A percentile compares a stretch with the other conserved stretches of the same genome.
Evolutionary conservation across 37 sponge, comb jelly and placozoan genomes (phyloP).

Genomic region (Cliona cf. orientalis): DNA sequence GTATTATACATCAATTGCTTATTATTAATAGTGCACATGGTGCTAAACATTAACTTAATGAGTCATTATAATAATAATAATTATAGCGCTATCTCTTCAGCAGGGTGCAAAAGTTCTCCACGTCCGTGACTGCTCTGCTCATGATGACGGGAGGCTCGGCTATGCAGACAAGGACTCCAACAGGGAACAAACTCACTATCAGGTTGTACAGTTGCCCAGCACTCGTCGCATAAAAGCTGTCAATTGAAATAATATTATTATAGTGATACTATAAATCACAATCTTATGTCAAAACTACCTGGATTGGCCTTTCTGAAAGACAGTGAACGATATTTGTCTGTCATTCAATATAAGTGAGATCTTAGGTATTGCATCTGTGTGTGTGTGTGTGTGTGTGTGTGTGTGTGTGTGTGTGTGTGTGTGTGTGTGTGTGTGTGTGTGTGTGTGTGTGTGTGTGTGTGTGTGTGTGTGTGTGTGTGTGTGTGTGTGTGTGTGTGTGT

Average conservation of each 20-base stretch:
- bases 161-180: slow-evolving; percentile 64
- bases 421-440: too few species aligned
- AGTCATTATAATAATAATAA: too few species aligned
- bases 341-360: neutral
- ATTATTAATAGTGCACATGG: too few species aligned
- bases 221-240: slow-evolving; percentile 68
- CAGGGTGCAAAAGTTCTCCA: slow-evolving; percentile 37
- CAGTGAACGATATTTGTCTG: slow-evolving; percentile 13
- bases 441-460: too few species aligned
- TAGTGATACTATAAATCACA: neutral
- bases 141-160: slow-evolving; percentile 42
- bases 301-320: slow-evolving; percentile 40
- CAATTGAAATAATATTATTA: neutral
- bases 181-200: slow-evolving; percentile 45
- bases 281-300: slow-evolving; percentile 22
- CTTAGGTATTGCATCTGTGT: neutral
- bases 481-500: too few species aligned
- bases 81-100: slow-evolving; percentile 47
- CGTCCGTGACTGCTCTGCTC: slow-evolving; percentile 28
- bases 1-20: too few species aligned
- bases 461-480: too few species aligned
- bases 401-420: too few species aligned
- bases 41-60: too few species aligned
- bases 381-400: too few species aligned
- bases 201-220: slow-evolving; percentile 48